These are phyloP conservation scores for Okamejei kenojei DNA, from an alignment of 2,797 vertebrate genomes.

Conservation along the genomic window DNA sequence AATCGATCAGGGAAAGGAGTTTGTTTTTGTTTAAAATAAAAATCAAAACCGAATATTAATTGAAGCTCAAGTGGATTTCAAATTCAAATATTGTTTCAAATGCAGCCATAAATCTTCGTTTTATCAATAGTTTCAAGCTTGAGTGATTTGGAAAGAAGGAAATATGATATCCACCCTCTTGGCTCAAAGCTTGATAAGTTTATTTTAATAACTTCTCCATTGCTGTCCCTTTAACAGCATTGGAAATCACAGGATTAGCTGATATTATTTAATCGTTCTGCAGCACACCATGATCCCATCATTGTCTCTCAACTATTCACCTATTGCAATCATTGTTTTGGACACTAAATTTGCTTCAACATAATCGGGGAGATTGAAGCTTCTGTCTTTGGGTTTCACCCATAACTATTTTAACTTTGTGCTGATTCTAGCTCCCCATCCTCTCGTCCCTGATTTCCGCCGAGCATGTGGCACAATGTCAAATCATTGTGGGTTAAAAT, in stretches of 20 bases:
- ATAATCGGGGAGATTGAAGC: neutral
- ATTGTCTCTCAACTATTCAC: neutral
- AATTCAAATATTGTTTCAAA: neutral
- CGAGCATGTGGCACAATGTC: too few relatives aligned
- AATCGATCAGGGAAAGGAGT: neutral
- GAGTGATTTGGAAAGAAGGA: neutral
- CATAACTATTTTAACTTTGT: neutral
- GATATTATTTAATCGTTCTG: neutral
- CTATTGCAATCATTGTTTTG: neutral
- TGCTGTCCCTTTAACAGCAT: neutral
- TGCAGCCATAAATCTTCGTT: neutral
- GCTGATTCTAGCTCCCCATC: neutral
- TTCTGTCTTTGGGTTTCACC: neutral
- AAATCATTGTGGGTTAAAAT: too few relatives aligned
- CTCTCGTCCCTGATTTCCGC: neutral
- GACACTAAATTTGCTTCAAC: neutral
- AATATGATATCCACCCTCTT: too few relatives aligned
- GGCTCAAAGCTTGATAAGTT: neutral
- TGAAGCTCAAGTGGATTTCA: neutral
- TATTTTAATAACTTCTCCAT: neutral
- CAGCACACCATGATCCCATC: too few relatives aligned
- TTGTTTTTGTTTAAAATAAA: neutral
- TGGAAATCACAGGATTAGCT: neutral
- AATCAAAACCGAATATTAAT: neutral
- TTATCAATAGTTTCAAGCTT: neutral